Conservation (phyloP, 2,113 vertebrate species). For the Crotalus tigris region DNA sequence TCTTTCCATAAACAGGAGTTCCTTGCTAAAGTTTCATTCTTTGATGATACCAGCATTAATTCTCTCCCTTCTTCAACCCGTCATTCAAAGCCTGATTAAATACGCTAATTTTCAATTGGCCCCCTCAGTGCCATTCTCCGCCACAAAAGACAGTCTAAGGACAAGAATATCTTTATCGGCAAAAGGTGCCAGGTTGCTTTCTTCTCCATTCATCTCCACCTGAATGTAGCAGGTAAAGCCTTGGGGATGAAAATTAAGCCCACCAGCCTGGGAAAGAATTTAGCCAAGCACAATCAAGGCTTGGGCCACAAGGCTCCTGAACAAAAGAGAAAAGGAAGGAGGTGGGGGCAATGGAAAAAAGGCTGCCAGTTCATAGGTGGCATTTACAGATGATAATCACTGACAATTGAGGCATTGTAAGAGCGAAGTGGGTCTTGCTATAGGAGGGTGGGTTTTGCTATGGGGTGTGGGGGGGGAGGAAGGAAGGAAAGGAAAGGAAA, state of each 20-base stretch:
- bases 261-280: too few relatives aligned
- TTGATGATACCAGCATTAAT: slow-evolving; percentile 60
- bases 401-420: not conserved
- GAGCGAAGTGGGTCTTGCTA: not conserved
- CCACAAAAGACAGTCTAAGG: slow-evolving; percentile 31
- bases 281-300: not conserved
- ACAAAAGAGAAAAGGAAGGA: not conserved
- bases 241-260: not conserved
- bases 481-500: not conserved
- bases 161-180: slow-evolving; percentile 67
- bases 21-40: slow-evolving; percentile 42
- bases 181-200: slow-evolving; percentile 28
- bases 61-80: slow-evolving; percentile 59
- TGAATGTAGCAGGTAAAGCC: not conserved
- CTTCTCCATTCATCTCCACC: not conserved
- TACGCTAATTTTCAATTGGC: slow-evolving; percentile 71
- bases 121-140: slow-evolving; percentile 42
- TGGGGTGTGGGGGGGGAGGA: not conserved
- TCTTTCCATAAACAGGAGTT: slow-evolving; percentile 1
- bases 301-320: not conserved
- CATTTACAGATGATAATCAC: not conserved
- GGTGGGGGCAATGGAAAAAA: not conserved
- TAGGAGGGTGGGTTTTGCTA: not conserved
- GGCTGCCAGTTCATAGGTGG: not conserved
- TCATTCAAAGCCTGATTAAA: slow-evolving; percentile 72